Evolutionary conservation across 2,113 vertebrate species (phyloP).

Genomic region (Elachura formosa): DNA sequence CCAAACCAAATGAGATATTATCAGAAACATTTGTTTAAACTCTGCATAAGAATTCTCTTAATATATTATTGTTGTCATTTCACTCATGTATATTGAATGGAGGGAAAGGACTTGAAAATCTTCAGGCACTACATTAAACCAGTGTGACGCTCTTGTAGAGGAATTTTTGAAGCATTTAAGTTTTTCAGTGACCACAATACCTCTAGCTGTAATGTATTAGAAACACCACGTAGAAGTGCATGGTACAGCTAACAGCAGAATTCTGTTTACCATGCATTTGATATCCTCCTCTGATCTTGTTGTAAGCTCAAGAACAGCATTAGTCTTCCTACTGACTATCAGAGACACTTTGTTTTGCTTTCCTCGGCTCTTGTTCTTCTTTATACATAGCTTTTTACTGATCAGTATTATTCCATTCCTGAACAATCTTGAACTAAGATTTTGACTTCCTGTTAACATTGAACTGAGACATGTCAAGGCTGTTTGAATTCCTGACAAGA

Average conservation of each 20-base stretch:
- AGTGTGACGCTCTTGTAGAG: background rate
- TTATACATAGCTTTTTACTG: background rate
- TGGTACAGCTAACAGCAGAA: background rate
- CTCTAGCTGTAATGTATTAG: background rate
- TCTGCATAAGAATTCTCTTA: background rate
- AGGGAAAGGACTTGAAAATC: background rate
- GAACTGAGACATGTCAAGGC: background rate
- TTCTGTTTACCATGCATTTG: no score
- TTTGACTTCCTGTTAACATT: background rate
- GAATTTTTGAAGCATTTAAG: background rate
- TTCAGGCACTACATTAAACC: background rate
- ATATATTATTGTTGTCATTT: background rate
- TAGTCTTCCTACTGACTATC: background rate
- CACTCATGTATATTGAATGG: background rate
- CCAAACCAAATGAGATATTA: background rate
- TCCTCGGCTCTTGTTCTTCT: background rate
- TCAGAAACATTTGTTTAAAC: background rate
- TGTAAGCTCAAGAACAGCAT: background rate
- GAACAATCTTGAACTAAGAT: background rate
- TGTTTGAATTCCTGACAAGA: background rate
- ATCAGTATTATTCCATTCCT: background rate
- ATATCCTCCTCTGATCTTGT: background rate
- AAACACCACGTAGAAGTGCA: fast-evolving
- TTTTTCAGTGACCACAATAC: background rate
- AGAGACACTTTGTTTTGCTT: background rate